Percentiles rank a stretch among this genome's conserved stretches.
phyloP scores from a whole-genome alignment of 2,113 vertebrate genomes.

The Miniopterus natalensis region DNA sequence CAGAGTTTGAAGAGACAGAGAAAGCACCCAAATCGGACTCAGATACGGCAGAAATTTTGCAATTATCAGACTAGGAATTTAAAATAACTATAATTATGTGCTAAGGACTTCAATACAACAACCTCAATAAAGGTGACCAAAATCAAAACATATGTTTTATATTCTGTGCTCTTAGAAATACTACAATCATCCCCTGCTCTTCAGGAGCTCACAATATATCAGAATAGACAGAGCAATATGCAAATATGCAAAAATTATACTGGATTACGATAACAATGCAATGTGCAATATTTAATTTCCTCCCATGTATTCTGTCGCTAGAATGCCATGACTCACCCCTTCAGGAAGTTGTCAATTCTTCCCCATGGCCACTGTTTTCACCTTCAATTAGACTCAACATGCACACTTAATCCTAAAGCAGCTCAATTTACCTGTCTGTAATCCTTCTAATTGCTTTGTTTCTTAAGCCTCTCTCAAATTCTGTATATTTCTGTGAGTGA shows the following conservation, averaged over 20 bases:
- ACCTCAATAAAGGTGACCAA: neutral
- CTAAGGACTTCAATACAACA: neutral
- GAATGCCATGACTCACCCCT: neutral
- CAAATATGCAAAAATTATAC: neutral
- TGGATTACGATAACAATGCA: neutral
- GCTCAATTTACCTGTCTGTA: neutral
- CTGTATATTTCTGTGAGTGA: neutral
- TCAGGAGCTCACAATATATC: neutral
- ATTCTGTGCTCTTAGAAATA: neutral
- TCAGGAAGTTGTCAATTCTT: neutral
- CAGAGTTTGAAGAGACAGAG: neutral
- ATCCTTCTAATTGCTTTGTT: neutral
- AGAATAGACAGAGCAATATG: neutral
- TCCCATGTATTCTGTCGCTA: neutral
- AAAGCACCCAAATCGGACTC: neutral
- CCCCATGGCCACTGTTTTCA: neutral
- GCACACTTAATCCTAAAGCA: neutral
- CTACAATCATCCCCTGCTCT: neutral
- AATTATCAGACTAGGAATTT: neutral
- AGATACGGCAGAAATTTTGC: neutral
- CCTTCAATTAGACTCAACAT: no score
- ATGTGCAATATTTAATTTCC: neutral
- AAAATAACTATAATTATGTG: neutral
- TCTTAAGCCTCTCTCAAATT: neutral
- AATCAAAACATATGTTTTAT: neutral